Evolutionary conservation across 2,113 vertebrate species (phyloP), one percentile per base, ranked within the genome.

Genomic region (Formicarius rufipectus): DNA sequence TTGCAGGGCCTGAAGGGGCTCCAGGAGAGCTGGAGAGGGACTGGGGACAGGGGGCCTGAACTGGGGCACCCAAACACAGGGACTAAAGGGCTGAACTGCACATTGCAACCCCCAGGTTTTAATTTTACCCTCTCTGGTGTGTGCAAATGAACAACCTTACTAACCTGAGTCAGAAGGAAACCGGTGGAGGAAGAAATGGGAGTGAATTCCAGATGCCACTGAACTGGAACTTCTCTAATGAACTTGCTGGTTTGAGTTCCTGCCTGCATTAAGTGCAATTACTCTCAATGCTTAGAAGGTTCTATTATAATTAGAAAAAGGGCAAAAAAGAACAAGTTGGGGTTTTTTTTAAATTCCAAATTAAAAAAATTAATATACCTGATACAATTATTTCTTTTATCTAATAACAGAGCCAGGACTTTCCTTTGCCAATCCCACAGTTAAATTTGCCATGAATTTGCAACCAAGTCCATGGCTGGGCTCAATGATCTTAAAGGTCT

Each of bases 151-250:
- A 24, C 31, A 37, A 81, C 44, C 45, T n/a, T 58, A 18, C 33
- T 44, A 77, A 55, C 8, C 19, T 5, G 1, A 77, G 37, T 31
- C 55, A 69, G 78, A 91, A 58, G 4, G 55, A 55, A 83, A 56
- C 28, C 28, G 45, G 44, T 20, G 19, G n/a, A 74, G 49, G 72
- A 84, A 81, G 55, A 58, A 50, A 85, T 16, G 55, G 59, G 55
- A 89, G 40, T 50, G 68, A 77, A 76, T 59, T 87, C 90, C 71
- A 85, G 58, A 23, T 59, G 42, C 30, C 55, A 37, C 62, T 75
- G 64, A 93, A 58, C n/a, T 71, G 71, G 73, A 93, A 87, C 63
- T 80, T 40, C 52, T 14, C 80, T 64, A 94, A 83, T 42, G 52
- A 94, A 94, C 40, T 64, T 56, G 14, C 63, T 77, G 31, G 25